phyloP scores from a whole-genome alignment of 2,797 vertebrate genomes.

The Onychomys leucogaster region DNA sequence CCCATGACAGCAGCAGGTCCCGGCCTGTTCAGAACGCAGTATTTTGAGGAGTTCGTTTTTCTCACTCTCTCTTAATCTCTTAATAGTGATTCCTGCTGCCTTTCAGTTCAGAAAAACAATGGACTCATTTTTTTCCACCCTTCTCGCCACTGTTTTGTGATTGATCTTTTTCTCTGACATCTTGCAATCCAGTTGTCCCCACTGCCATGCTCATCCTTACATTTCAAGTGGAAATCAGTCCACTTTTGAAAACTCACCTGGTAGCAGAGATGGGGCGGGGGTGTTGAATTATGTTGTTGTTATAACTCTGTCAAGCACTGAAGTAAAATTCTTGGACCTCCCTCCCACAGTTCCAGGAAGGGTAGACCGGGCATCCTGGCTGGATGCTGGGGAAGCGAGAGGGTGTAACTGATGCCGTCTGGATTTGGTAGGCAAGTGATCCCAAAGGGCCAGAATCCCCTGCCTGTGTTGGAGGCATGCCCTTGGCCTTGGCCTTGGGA shows the following conservation, averaged over 20 bases:
- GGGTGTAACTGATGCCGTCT: background rate
- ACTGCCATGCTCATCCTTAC: background rate
- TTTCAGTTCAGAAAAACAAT: background rate
- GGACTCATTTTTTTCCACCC: background rate
- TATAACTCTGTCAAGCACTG: rapidly evolving
- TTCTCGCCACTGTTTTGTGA: rapidly evolving
- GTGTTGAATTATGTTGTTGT: background rate
- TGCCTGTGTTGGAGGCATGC: background rate
- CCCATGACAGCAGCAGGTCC: background rate
- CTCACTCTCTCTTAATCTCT: background rate
- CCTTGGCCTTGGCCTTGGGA: background rate
- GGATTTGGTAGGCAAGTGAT: background rate
- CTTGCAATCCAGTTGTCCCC: rapidly evolving
- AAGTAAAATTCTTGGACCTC: background rate
- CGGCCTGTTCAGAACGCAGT: background rate
- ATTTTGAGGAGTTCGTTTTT: background rate
- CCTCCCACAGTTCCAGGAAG: rapidly evolving
- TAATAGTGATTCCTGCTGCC: background rate
- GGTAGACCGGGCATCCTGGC: background rate
- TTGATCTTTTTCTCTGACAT: background rate
- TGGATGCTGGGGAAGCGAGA: background rate
- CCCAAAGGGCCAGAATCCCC: background rate
- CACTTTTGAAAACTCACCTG: background rate
- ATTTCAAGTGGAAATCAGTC: background rate
- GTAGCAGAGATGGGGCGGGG: rapidly evolving